Evolutionary conservation across 1,140 invertebrate species (phyloP).

Genomic region (Orchestia grillus): DNA sequence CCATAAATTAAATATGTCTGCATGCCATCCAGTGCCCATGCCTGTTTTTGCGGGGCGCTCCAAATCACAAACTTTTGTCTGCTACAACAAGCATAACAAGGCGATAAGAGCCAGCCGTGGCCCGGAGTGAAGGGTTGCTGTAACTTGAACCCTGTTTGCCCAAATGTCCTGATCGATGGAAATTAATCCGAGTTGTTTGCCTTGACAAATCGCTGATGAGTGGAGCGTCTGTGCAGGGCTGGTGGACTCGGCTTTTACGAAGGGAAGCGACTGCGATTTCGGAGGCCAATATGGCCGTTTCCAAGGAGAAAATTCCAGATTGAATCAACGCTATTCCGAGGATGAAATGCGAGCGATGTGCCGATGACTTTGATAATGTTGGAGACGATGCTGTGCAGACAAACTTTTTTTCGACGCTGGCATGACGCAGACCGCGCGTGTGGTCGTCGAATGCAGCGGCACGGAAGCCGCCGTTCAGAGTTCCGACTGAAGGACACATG

Average conservation of each 20-base stretch:
- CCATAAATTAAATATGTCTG: no score
- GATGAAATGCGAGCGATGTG: slow-evolving; percentile 50
- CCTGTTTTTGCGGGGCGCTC: background rate
- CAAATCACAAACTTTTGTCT: background rate
- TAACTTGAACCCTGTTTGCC: slow-evolving; percentile 19
- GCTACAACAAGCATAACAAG: slow-evolving; percentile 43
- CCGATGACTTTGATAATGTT: slow-evolving; percentile 11
- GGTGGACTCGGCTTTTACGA: background rate
- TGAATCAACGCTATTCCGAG: slow-evolving; percentile 33
- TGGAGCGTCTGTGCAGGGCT: background rate
- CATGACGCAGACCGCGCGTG: background rate
- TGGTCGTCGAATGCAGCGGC: background rate
- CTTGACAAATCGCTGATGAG: slow-evolving; percentile 35
- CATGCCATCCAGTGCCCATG: no score
- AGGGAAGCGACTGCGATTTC: background rate
- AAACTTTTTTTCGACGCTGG: background rate
- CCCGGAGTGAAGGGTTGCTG: background rate
- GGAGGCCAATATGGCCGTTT: slow-evolving; percentile 22
- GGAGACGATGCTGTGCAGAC: background rate
- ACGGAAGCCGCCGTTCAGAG: background rate
- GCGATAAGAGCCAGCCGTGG: background rate
- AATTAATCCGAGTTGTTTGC: slow-evolving; percentile 35
- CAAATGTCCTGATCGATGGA: slow-evolving; percentile 51
- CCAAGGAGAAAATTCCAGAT: slow-evolving; percentile 23
- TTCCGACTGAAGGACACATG: background rate